Base-by-base conservation (phyloP, 2,113 vertebrate genomes). In the human (Homo sapiens) region DNA sequence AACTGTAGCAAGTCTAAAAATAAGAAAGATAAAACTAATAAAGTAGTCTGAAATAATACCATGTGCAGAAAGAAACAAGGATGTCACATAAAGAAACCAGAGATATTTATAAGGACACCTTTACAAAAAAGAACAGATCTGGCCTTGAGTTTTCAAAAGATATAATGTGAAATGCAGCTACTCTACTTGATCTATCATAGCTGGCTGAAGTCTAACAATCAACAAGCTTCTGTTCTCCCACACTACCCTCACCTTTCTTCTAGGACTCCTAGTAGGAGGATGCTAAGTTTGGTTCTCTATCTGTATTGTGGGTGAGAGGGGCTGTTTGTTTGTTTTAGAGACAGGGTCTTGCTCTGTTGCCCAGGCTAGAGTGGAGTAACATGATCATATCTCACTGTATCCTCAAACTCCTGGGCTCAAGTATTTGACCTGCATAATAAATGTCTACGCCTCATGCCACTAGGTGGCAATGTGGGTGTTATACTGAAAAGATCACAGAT, bases 401-500 rank as follows among this genome's bases (percentile, higher is more conserved):
- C 61, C 61, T 30, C 27, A 32, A 64, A 64, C 61, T 64, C 61
- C 61, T 14, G 61, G 61, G 61, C 61, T 30, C 61, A 64, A 64
- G 10, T 52, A 38, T 84, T 95, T 89, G 61, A 79, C 80, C 73
- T 86, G 35, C 50, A n/a, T 83, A 91, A 72, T 48, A 40, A 50
- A 32, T 23, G 11, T 25, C 18, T 73, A 17, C 5, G 8, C n/a
- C 35, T 76, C 17, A 45, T 97, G 68, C 90, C 96, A 57, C 95
- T 90, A 96, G 95, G 70, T 97, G 97, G 96, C 93, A 94, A 81
- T 88, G 70, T 96, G 90, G 38, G 43, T 50, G 20, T 76, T 96
- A 50, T 68, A 96, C 84, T 96, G 61, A 43, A 92, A 97, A 96
- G 40, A 94, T 50, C 0, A 4, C 1, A 3, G n/a, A 1, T 6